Base-by-base conservation (phyloP, 2,113 vertebrate species). In the Callipepla californica region DNA sequence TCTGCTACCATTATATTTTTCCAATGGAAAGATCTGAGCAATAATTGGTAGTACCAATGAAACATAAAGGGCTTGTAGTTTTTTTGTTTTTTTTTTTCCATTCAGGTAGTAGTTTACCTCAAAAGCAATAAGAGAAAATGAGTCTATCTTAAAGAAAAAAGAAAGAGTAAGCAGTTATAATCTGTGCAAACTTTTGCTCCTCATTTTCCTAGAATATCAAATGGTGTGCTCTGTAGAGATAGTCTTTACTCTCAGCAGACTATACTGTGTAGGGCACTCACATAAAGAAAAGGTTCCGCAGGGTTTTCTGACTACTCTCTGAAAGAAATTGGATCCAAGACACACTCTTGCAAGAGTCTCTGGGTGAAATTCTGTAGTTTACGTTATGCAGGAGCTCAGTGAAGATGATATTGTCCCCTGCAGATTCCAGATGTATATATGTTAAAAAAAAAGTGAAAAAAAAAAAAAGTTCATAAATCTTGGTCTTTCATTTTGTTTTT, bases 351-450 rank as follows among this genome's bases (percentile, higher is more conserved):
- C 55, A 83, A 67, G 79, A 94, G 81, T 95, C 90, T 82, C 85
- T 90, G 85, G 59, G 87, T 96, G 85, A 95, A 91, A 91, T 85
- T 84, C 53, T 77, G 87, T 80, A 38, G 85, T 77, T 82, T 77
- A 68, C 88, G 59, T 93, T 95, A 91, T 59, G 92, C 79, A 90
- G 85, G 76, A 96, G 79, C 67, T 94, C 94, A 96, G 59, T 13
- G 79, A 96, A 73, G 85, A 83, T 88, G 85, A 93, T 93, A 94
- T 95, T 95, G 82, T 70, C 87, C 90, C 85, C 94, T 83, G 81
- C 42, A 95, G 92, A 63, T 63, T 89, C 87, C 47, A 79, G 65
- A 80, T 77, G 50, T 38, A 32, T 21, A 80, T 77, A 45, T 38
- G 19, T 21, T n/a, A 11, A 57, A 57, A 57, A n/a, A 57, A n/a